Evolutionary conservation across 1,140 invertebrate genomes (phyloP).

Genomic region (Eriocheir sinensis): DNA sequence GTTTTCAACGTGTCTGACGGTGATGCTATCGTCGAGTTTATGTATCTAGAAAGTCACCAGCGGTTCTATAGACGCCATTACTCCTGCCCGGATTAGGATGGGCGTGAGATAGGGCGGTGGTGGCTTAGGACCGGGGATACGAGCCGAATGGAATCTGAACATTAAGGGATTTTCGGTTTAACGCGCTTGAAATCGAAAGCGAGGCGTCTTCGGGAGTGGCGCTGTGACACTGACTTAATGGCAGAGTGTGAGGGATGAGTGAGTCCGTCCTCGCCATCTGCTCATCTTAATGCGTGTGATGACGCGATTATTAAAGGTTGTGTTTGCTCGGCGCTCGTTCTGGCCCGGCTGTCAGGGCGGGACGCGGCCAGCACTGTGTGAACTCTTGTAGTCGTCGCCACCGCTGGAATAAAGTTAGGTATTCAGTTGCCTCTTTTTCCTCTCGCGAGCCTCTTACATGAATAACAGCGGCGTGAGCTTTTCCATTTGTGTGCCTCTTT

Average conservation of each 20-base stretch:
- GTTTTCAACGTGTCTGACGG: conserved; percentile 44
- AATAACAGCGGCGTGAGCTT: too few species aligned
- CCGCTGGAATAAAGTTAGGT: too few species aligned
- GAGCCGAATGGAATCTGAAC: neutral
- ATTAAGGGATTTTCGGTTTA: conserved; percentile 46
- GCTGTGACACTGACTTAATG: conserved; percentile 61
- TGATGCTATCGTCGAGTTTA: conserved; percentile 36
- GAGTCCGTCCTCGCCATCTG: conserved; percentile 16
- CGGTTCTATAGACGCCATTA: conserved; percentile 37
- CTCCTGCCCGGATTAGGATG: neutral
- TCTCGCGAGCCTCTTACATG: too few species aligned
- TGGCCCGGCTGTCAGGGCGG: too few species aligned
- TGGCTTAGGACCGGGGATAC: neutral
- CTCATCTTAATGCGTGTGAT: conserved; percentile 60
- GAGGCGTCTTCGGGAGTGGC: neutral
- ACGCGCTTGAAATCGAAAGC: neutral
- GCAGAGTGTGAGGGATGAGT: conserved; percentile 30
- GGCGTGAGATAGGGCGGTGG: neutral
- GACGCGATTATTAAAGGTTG: conserved; percentile 52
- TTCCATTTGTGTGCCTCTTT: too few species aligned
- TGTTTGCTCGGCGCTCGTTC: neutral
- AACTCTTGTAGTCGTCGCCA: too few species aligned
- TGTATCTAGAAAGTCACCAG: conserved; percentile 37
- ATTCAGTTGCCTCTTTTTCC: too few species aligned
- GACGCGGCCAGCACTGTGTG: neutral